Evolutionary conservation across 2,888 invertebrate genomes (phyloP).

Genomic region (Cyclophora punctaria): DNA sequence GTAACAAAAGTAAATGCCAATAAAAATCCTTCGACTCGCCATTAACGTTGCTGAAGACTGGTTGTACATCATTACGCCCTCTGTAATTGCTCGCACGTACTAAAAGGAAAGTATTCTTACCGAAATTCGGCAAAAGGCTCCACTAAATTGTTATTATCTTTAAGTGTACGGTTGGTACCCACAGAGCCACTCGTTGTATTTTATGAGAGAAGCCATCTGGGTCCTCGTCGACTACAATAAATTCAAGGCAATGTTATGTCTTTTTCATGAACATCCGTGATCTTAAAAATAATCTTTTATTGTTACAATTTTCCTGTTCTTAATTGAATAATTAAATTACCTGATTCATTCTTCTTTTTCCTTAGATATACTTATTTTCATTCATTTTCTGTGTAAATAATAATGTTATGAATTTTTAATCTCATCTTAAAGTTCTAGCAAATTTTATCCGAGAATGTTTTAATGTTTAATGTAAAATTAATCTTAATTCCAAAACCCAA

Average conservation of each 20-base stretch:
- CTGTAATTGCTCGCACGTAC: slow-evolving; percentile 57
- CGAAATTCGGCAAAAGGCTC: slow-evolving; percentile 49
- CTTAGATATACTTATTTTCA: too few relatives aligned
- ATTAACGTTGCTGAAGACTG: slow-evolving; percentile 32
- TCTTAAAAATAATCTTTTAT: slow-evolving; percentile 58
- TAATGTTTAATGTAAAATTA: too few relatives aligned
- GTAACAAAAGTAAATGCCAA: slow-evolving; percentile 28
- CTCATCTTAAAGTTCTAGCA: too few relatives aligned
- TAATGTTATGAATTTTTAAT: too few relatives aligned
- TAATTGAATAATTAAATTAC: background rate
- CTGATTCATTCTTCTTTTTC: too few relatives aligned
- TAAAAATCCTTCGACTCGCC: slow-evolving; percentile 39
- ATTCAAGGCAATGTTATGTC: slow-evolving; percentile 69
- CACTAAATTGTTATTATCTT: slow-evolving; percentile 74
- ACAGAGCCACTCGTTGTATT: slow-evolving; percentile 67
- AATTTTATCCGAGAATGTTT: too few relatives aligned
- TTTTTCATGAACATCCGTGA: slow-evolving; percentile 64
- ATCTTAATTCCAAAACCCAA: too few relatives aligned
- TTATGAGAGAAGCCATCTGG: slow-evolving; percentile 72
- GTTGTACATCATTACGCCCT: slow-evolving; percentile 51
- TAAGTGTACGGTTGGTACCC: slow-evolving; percentile 63
- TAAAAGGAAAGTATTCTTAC: slow-evolving; percentile 49
- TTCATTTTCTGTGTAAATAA: too few relatives aligned
- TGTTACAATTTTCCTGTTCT: slow-evolving; percentile 43
- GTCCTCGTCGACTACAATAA: slow-evolving; percentile 65